Evolutionary conservation across 2,113 vertebrate genomes (phyloP).

Genomic region (Entomyzon cyanotis): DNA sequence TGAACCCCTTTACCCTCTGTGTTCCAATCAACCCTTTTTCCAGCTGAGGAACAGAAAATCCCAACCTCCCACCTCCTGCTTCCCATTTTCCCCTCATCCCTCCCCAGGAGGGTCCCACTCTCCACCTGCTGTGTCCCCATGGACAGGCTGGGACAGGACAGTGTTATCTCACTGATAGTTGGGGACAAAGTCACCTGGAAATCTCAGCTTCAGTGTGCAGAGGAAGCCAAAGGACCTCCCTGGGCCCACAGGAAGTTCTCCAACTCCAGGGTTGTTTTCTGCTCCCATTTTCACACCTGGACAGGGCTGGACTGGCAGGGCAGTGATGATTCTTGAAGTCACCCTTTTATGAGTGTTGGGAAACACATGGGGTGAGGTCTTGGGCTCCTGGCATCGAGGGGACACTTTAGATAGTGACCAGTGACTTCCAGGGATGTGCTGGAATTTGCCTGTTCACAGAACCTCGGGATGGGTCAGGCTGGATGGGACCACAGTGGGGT

Average conservation of each 20-base stretch:
- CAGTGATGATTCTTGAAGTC: neutral
- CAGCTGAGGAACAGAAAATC: neutral
- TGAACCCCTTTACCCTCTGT: neutral
- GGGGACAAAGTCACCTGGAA: neutral
- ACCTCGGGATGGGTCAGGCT: neutral
- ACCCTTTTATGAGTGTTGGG: neutral
- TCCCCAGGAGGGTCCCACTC: rapidly evolving
- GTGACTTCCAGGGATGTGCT: neutral
- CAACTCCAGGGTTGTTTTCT: neutral
- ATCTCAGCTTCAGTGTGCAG: neutral
- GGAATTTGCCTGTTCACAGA: neutral
- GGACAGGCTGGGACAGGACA: neutral
- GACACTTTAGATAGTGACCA: neutral
- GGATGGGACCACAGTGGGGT: neutral
- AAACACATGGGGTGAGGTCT: neutral
- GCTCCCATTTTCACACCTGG: neutral
- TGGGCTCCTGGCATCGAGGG: neutral
- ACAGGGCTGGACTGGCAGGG: neutral
- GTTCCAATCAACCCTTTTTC: neutral
- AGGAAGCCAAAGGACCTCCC: neutral
- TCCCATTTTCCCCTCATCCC: neutral
- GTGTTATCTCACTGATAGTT: rapidly evolving
- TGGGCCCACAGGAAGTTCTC: neutral
- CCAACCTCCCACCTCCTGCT: neutral
- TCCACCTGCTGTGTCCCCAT: neutral